Base-by-base conservation (phyloP, 2,113 vertebrate genomes). In the Nannospalax galili region DNA sequence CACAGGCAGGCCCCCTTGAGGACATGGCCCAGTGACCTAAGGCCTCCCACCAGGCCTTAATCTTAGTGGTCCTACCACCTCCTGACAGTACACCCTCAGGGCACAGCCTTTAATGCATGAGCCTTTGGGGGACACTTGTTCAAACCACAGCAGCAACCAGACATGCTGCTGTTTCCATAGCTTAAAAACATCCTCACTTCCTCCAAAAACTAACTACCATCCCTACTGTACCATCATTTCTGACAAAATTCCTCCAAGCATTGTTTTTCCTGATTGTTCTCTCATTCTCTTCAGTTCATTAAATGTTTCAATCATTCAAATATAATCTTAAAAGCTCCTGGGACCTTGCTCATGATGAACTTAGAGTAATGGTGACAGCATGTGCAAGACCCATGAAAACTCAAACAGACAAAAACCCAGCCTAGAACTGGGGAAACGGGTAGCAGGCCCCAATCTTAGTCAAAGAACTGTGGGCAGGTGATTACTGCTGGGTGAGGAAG, bases 161-260 rank as follows among this genome's bases (percentile, higher is more conserved):
- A 78, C 30, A 45, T 40, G 5, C 11, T 35, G 11, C 37, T 45
- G 20, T 84, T 91, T 81, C 70, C n/a, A 15, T 40, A n/a, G 92
- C 28, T 92, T 75, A 62, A 82, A 80, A 62, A 74, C 52, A 16
- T 3, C n/a, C 48, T 19, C 16, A 58, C 3, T 88, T 78, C 42
- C 72, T 92, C 65, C 85, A 52, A 92, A 88, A 92, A 92, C 30
- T 60, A 56, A n/a, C n/a, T n/a, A n/a, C 10, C 42, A 74, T 48
- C 5, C n/a, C 17, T 70, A 17, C 48, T 62, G 35, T 32, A 7
- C 2, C 67, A 22, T 89, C 48, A 62, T 89, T 91, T 96, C 58
- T 78, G 79, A 86, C 17, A 73, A 81, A 78, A 75, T 14, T 52
- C 17, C 42, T 89, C 79, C 64, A 79, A 92, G 4, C 45, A 82